These are phyloP conservation scores for Cervus canadensis DNA, from an alignment of 2,113 vertebrate species.

Conservation along the genomic window DNA sequence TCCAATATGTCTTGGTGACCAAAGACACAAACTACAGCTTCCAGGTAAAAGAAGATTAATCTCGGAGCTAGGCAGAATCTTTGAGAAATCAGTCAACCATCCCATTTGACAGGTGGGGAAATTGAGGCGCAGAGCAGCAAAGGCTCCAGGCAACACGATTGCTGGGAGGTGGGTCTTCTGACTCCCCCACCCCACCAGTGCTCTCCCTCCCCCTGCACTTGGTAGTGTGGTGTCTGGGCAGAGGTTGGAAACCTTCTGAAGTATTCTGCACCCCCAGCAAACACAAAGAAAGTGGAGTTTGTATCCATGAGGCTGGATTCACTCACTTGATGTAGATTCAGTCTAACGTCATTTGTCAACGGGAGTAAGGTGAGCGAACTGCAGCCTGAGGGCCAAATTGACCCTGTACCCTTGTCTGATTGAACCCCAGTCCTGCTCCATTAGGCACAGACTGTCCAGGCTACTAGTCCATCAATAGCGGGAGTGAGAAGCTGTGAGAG, in stretches of 20 bases:
- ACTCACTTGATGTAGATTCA: background rate
- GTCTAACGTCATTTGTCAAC: background rate
- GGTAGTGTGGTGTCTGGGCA: background rate
- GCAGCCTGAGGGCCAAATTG: background rate
- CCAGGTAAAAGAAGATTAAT: background rate
- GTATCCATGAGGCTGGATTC: background rate
- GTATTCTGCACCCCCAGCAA: background rate
- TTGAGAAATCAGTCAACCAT: background rate
- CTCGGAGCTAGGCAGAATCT: background rate
- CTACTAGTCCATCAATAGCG: too few relatives aligned
- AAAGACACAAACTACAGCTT: background rate
- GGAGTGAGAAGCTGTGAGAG: background rate
- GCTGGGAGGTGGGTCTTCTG: background rate
- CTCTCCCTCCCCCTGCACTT: background rate
- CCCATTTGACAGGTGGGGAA: background rate
- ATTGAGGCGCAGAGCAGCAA: background rate
- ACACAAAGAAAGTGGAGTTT: background rate
- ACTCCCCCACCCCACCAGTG: too few relatives aligned
- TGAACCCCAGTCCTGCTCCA: fast-evolving
- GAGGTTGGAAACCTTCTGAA: background rate
- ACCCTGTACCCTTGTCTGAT: too few relatives aligned
- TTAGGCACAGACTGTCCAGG: fast-evolving
- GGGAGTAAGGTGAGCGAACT: background rate
- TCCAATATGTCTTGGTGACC: background rate
- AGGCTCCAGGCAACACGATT: background rate